Percentiles rank a stretch among this genome's conserved stretches.
phyloP scores from a whole-genome alignment of 2,888 invertebrate species.

The Idaea aversata region DNA sequence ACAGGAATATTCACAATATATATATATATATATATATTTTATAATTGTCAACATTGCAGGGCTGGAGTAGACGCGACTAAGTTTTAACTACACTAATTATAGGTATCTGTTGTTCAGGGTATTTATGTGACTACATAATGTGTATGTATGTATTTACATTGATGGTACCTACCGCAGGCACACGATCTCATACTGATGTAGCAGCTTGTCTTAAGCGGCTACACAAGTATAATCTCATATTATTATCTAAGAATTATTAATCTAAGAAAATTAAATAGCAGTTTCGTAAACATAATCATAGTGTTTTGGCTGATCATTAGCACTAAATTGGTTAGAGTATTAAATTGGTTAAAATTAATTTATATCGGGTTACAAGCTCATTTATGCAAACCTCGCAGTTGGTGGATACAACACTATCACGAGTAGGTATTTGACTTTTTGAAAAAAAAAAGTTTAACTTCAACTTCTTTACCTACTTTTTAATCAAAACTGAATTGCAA shows the following conservation, averaged over 20 bases:
- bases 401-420: too few relatives aligned
- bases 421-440: too few relatives aligned
- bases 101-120: slow-evolving; percentile 21
- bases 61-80: slow-evolving; percentile 24
- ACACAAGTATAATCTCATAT: neutral
- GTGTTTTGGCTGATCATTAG: neutral
- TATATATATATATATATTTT: neutral
- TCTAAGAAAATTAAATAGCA: neutral
- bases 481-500: too few relatives aligned
- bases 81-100: slow-evolving; percentile 10
- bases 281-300: neutral
- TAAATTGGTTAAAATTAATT: neutral
- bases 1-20: slow-evolving; percentile 11
- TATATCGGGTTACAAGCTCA: neutral
- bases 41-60: slow-evolving; percentile 12
- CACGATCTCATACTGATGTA: slow-evolving; percentile 31
- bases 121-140: slow-evolving; percentile 14
- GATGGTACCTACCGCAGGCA: slow-evolving; percentile 22
- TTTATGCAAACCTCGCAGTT: too few relatives aligned
- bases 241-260: neutral
- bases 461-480: too few relatives aligned
- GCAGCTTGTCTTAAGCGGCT: neutral
- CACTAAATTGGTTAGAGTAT: neutral
- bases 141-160: slow-evolving; percentile 17
- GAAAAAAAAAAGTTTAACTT: too few relatives aligned